phyloP scores from a whole-genome alignment of 2,888 invertebrate species.

The Busseola fusca region DNA sequence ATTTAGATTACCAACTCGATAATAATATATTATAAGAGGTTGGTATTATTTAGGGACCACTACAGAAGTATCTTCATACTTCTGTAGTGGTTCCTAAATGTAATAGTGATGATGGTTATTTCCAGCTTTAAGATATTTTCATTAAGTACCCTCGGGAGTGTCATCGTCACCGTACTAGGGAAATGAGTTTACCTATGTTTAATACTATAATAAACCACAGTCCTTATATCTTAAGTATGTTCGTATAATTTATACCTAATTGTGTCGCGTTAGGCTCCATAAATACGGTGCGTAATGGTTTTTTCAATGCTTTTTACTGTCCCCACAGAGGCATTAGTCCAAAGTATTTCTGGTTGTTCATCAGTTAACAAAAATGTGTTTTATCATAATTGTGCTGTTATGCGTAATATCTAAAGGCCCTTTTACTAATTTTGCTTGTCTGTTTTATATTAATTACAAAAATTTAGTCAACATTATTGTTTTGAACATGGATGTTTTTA shows the following conservation, averaged over 20 bases:
- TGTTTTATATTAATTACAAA: conserved; percentile 1
- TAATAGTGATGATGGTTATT: conserved; percentile 28
- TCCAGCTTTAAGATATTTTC: conserved; percentile 40
- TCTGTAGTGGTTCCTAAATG: conserved; percentile 23
- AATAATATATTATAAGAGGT: neutral
- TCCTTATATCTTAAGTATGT: conserved; percentile 30
- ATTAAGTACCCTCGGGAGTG: conserved; percentile 51
- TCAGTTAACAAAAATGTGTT: conserved; percentile 46
- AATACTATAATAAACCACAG: conserved; percentile 19
- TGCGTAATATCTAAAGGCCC: conserved; percentile 5
- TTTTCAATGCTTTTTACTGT: conserved; percentile 59
- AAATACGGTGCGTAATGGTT: conserved; percentile 55
- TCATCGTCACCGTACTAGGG: conserved; percentile 34
- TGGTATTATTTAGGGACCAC: neutral
- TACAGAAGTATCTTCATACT: neutral
- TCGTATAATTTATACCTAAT: conserved; percentile 48
- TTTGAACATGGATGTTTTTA: neutral
- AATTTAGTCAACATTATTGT: neutral
- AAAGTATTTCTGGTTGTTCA: conserved; percentile 53
- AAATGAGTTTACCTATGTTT: conserved; percentile 26
- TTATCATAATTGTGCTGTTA: conserved; percentile 36
- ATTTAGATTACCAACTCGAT: neutral
- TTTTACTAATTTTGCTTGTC: conserved; percentile 12
- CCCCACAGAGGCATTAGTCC: conserved; percentile 56
- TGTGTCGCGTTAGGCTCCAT: conserved; percentile 52